These are phyloP conservation scores for Cossypha caffra DNA, from an alignment of 2,797 vertebrate species.

Conservation along the genomic window DNA sequence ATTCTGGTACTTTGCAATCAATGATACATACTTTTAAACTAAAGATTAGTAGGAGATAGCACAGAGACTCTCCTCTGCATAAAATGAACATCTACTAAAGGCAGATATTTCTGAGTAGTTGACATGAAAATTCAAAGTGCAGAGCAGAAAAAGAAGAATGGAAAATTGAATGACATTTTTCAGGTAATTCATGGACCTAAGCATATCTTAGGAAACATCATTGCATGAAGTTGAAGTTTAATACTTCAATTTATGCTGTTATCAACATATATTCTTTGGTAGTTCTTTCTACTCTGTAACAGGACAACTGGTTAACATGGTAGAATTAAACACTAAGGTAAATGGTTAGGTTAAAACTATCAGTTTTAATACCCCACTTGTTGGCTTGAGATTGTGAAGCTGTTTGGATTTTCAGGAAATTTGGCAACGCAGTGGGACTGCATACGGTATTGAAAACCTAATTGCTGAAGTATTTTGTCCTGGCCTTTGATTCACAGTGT, in stretches of 20 bases:
- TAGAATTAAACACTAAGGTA: neutral
- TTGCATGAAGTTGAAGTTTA: neutral
- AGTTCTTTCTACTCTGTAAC: neutral
- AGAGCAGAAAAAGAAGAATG: neutral
- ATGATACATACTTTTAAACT: neutral
- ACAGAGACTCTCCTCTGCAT: neutral
- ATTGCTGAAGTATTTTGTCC: constrained; percentile 33
- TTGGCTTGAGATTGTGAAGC: neutral
- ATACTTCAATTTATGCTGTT: neutral
- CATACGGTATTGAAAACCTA: neutral
- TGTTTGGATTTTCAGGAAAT: constrained; percentile 3
- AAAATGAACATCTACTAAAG: neutral
- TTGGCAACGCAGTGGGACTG: neutral
- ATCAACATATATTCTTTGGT: neutral
- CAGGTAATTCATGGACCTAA: neutral
- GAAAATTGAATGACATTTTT: neutral
- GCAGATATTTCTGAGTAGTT: neutral
- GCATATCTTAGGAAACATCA: neutral
- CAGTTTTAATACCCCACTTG: neutral
- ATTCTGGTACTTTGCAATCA: neutral
- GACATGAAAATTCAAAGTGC: neutral
- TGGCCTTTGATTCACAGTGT: neutral
- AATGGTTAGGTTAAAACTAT: neutral
- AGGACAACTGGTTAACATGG: neutral
- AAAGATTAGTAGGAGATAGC: neutral